A percentile compares a stretch with the other conserved stretches of the same genome.
phyloP scores from a whole-genome alignment of 2,888 invertebrate species.

The Harpalus rubripes region DNA sequence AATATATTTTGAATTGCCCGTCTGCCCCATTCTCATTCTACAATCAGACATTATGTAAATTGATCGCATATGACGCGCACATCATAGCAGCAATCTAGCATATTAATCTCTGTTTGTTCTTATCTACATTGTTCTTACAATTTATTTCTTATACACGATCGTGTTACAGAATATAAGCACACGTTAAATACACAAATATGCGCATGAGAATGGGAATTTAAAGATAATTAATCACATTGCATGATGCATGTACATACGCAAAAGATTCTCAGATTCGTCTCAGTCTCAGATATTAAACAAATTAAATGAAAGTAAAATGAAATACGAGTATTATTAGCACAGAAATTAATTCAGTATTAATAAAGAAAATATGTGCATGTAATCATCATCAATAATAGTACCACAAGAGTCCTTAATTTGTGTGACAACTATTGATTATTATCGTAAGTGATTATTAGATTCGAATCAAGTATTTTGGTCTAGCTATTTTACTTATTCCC shows the following conservation, averaged over 20 bases:
- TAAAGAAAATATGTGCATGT: no score
- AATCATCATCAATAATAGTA: no score
- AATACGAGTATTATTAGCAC: no score
- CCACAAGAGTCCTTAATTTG: no score
- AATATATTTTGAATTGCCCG: not conserved
- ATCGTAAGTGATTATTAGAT: no score
- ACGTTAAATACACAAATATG: slow-evolving; percentile 51
- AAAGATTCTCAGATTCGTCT: not conserved
- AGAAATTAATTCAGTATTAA: no score
- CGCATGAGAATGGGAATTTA: slow-evolving; percentile 55
- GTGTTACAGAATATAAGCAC: slow-evolving; percentile 57
- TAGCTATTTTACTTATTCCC: no score
- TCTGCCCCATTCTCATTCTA: slow-evolving; percentile 14
- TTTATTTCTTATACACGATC: slow-evolving; percentile 59
- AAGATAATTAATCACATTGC: slow-evolving; percentile 56
- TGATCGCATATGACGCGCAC: slow-evolving; percentile 56
- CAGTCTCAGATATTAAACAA: no score
- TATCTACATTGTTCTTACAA: slow-evolving; percentile 59
- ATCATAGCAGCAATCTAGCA: slow-evolving; percentile 45
- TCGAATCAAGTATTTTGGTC: no score
- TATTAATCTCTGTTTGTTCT: slow-evolving; percentile 57
- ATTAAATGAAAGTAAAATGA: no score
- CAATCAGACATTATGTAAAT: slow-evolving; percentile 53
- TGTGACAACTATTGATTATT: no score
- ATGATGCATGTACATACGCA: not conserved